Percentiles rank a stretch among this genome's conserved stretches.
Evolutionary conservation across 2,113 vertebrate species (phyloP).

Genomic region (Oncorhynchus gorbuscha): DNA sequence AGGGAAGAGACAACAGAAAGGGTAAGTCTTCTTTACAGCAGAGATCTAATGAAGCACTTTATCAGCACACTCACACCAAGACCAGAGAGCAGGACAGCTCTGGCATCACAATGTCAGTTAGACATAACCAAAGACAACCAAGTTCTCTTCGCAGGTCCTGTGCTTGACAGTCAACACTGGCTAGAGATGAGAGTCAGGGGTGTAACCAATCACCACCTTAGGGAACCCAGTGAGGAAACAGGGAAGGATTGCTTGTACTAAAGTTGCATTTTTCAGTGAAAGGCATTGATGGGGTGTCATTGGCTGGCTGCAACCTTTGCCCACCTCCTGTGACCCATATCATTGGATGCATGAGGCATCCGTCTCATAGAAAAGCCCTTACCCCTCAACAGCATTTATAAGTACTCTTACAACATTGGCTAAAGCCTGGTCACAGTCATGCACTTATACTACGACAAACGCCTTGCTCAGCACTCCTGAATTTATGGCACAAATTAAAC

Average conservation of each 20-base stretch:
- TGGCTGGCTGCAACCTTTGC: conserved; percentile 34
- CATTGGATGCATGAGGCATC: background rate
- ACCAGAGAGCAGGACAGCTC: background rate
- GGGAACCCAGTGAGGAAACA: background rate
- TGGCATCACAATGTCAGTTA: background rate
- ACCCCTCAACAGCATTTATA: conserved; percentile 5
- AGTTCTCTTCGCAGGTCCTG: background rate
- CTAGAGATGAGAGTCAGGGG: background rate
- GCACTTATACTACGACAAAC: background rate
- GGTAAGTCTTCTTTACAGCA: conserved; percentile 48
- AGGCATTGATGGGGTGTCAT: conserved; percentile 53
- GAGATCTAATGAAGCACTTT: conserved; percentile 29
- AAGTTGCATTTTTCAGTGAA: conserved; percentile 41
- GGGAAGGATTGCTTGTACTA: conserved; percentile 39
- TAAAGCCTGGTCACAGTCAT: conserved; percentile 8
- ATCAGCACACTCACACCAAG: background rate
- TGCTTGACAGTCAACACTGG: background rate
- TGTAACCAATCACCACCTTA: background rate
- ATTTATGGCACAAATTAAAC: conserved; percentile 51
- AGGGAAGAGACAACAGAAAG: background rate
- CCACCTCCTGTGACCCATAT: conserved; percentile 21
- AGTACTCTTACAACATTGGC: background rate
- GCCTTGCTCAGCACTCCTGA: conserved; percentile 26
- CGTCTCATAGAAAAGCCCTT: conserved; percentile 17
- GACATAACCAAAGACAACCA: background rate